Evolutionary conservation across 2,888 invertebrate species (phyloP), one percentile per base, ranked within the genome.

Genomic region (Himalopsyche anomala): DNA sequence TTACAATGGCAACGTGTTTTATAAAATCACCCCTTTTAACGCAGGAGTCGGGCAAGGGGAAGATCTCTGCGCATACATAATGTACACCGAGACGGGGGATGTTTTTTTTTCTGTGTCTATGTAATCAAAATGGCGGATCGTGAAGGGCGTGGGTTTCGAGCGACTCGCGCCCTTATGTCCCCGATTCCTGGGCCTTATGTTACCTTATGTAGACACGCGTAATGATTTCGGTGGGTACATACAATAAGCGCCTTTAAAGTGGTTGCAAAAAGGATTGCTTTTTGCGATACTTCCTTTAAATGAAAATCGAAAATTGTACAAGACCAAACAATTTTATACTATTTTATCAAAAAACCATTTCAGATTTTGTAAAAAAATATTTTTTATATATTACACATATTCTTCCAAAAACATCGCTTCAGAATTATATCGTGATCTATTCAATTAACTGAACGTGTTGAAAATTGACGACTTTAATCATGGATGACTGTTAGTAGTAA

Each of bases 31-130:
- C 88, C 87, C 83, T 87, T 87, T 88, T 87, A 88, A 87, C 88
- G 87, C 88, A 84, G 83, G 85, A 45, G 54, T 82, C 82, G 84
- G 83, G 84, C 81, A 83, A 84, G 86, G 88, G 87, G 88, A 88
- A 88, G 88, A 88, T 88, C 85, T 87, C 85, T 85, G 84, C 84
- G 88, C 87, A 87, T 87, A 88, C 88, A 88, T 88, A 85, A 88
- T 87, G 88, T 88, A 87, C 82, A 81, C 88, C 84, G 86, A 87
- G 88, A 87, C 84, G 54, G 80, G 84, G 84, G 86, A 81, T 69
- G 81, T 80, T 84, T 82, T 86, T 40, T 84, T 86, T 87, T 80
- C 80, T 54, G 81, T 84, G 42, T 85, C 87, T 87, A 87, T 85
- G 88, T 86, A 86, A 88, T 88, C 88, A 88, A 88, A 87, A 88